Evolutionary conservation across 2,797 vertebrate genomes (phyloP), one percentile per base, ranked within the genome.

Genomic region (Rhinatrema bivittatum): DNA sequence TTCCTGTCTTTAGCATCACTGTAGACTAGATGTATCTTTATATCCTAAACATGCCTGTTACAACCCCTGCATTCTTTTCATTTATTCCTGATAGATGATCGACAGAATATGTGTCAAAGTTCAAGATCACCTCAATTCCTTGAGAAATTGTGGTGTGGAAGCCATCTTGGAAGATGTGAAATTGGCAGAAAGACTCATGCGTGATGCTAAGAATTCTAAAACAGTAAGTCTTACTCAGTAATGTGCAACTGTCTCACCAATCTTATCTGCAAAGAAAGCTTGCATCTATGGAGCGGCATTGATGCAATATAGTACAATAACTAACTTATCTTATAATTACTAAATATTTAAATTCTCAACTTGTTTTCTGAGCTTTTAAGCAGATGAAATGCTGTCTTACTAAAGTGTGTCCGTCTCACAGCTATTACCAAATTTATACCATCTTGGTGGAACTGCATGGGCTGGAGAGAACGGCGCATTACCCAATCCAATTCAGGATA

Each of bases 81-180:
- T 10, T 45, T 53, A 36, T 40, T 28, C 44, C 18, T 34, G 49
- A 38, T 70, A 98, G 95, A 93, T 98, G 93, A 94, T 98, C 36
- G 93, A 98, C 57, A 82, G 94, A 65, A 91, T 98, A 53, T 98
- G 95, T 62, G 93, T 98, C 32, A 98, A 98, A 78, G 90, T 98
- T 12, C 94, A 98, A 74, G 95, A 98, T 61, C 94, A 98, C 50
- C 85, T 98, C 29, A 98, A 98, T 76, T 98, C 95, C 10, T 70
- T 98, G 54, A 87, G 86, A 32, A 91, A 89, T 56, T 91, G 87
- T 0, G 88, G 85, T 24, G 85, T 78, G 7, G 94, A 97, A 2
- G 59, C 68, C 28, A 62, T 97, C 19, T 62, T 91, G 54, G 95
- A 97, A 41, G 95, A 98, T 14, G 79, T 98, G 42, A 89, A 77